A percentile compares a stretch with the other conserved stretches of the same genome.
Conservation (phyloP, 2,113 vertebrate species). For the Heterotis niloticus region DNA sequence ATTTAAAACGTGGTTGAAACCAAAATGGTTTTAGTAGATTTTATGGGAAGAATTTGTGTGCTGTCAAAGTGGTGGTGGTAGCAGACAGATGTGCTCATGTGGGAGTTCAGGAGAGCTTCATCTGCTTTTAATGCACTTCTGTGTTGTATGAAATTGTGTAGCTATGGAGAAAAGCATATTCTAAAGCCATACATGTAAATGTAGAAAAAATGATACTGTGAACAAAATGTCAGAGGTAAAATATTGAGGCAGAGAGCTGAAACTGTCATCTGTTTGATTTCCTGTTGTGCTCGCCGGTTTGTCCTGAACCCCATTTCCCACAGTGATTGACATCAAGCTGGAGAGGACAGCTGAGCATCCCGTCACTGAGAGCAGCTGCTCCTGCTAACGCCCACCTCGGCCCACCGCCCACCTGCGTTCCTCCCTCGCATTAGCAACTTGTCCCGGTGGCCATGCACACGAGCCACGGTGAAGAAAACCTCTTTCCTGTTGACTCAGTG, state of each 20-base stretch:
- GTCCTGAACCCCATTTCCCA: slow-evolving; percentile 62
- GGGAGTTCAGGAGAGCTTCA: too few relatives aligned
- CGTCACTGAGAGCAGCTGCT: slow-evolving; percentile 83
- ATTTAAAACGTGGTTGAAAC: too few relatives aligned
- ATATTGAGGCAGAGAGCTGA: too few relatives aligned
- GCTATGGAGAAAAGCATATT: not conserved
- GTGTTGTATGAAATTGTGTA: too few relatives aligned
- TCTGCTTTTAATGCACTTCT: too few relatives aligned
- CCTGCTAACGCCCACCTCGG: slow-evolving; percentile 69
- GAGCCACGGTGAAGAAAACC: slow-evolving; percentile 51
- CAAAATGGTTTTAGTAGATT: too few relatives aligned
- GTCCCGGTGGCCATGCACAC: slow-evolving; percentile 62
- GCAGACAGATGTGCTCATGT: too few relatives aligned
- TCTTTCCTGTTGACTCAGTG: slow-evolving; percentile 64
- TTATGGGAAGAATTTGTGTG: too few relatives aligned
- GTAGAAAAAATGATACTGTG: not conserved
- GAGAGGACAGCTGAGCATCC: slow-evolving; percentile 82
- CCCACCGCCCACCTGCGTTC: slow-evolving; percentile 44
- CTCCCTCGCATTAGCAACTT: slow-evolving; percentile 58
- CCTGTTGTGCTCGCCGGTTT: not conserved
- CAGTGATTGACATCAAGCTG: slow-evolving; percentile 89
- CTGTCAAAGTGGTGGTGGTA: too few relatives aligned
- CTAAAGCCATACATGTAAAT: not conserved
- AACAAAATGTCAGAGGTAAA: too few relatives aligned
- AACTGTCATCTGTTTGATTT: too few relatives aligned